Evolutionary conservation across 37 sponge, comb jelly and placozoan genomes (phyloP), one percentile per base, ranked within the genome.

Genomic region (Oopsacas minuta): DNA sequence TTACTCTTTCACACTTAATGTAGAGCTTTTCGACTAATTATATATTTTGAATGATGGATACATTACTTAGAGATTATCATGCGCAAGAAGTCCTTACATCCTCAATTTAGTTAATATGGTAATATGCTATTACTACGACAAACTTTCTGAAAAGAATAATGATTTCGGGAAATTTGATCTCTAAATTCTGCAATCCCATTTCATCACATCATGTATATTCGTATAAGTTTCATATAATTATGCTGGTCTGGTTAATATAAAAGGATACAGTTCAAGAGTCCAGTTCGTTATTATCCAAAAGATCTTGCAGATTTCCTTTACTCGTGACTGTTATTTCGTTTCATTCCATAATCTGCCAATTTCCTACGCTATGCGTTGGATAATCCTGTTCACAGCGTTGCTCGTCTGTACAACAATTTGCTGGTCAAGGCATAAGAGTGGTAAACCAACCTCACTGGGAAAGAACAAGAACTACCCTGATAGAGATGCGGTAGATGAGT

Each of bases 401-500:
- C 75, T 61, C 28, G 75, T 34, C 30, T 61, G 75, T 12, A n/a
- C 30, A 32, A n/a, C 75, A 3, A 61, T 61, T 61, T 61, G 75
- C 30, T 61, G 75, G 75, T 61, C 75, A 34, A 10, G 22, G 28
- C 32, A 34, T 7, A 61, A n/a, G 7, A 61, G 28, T n/a, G 8
- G 15, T 15, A 17, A 12, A 22, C 75, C 75, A 7, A 61, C 3
- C 7, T 10, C 20, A 12, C 17, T 61, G 7, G 30, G 75, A 25
- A n/a, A 10, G 7, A 61, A 61, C 42, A 37, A 87, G 37, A 84
- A 52, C 83, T 94, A 90, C 52, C 94, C 94, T 0, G 82, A 86
- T 37, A 32, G 90, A 12, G 61, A 37, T 35, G 94, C 91, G 83
- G 83, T 87, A 17, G 87, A 82, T 15, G 86, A 90, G 36, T 94